Evolutionary conservation across 1,140 invertebrate species (phyloP), one percentile per base, ranked within the genome.

Genomic region (Lordiphosa clarofinis): DNA sequence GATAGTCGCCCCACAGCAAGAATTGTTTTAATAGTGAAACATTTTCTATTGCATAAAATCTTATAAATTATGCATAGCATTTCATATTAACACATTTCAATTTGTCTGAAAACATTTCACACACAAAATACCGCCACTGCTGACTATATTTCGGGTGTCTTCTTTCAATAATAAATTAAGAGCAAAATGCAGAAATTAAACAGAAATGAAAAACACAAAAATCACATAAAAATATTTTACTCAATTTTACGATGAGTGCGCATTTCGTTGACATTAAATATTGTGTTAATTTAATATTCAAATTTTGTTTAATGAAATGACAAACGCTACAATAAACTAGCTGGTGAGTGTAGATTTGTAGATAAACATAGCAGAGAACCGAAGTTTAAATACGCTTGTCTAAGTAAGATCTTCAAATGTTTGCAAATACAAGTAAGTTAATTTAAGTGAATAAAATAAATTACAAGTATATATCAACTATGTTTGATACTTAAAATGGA

Each of bases 211-310:
- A 13, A 44, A 53, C 58, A 56, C 35, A 53, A 55, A 19, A 63
- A 54, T 57, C 55, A 56, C 52, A 70, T 78, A 69, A 65, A 84
- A 62, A 82, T 82, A 76, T 84, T 63, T 84, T 78, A 59, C 28
- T 36, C 33, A 57, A 59, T 66, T 84, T 82, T 78, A 82, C 40
- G 78, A 73, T 52, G 46, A 52, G 58, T 58, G 56, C 73, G 57
- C 55, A 57, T 65, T 65, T 59, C 48, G 68, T 57, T 73, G 78
- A 82, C 76, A 73, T 82, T 82, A 82, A 82, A 78, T 84, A 84
- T 78, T 84, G 68, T 78, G 78, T 70, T 78, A 78, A 82, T 82
- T 82, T 73, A 84, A 82, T 84, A 82, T 82, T 82, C 50, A 82
- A 78, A 82, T 78, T 56, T 57, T 57, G 48, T 46, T 61, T 65